Evolutionary conservation across 2,888 invertebrate genomes (phyloP), one percentile per base, ranked within the genome.

Genomic region (Cheilosia soror): DNA sequence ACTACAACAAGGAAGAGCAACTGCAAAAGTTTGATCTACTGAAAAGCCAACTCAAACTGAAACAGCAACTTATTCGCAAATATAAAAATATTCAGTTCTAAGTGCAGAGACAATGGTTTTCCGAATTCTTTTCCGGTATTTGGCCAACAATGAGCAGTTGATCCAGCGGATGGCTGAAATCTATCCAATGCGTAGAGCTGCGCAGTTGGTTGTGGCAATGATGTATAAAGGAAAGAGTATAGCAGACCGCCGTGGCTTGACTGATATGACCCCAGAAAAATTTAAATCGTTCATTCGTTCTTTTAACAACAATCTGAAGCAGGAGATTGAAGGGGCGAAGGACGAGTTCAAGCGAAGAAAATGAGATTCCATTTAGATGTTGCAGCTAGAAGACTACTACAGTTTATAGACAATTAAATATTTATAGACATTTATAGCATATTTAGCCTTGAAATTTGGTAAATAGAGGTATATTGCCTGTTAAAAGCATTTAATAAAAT

Each of bases 1-100:
- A 98, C 87, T 96, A 95, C 91, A 98, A 97, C 90, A 97, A 97
- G 93, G 97, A 98, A 89, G 98, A 98, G 89, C 98, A 98, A 91
- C 92, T 98, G 25, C 95, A 96, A 90, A 96, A 97, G 89, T 94
- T 98, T 90, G 97, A 98, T 91, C 95, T 96, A 69, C 93, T 98
- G 13, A 94, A 97, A 87, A 97, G 96, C 87, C 98, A 98, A 91
- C 92, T 98, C 31, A 94, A 95, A 87, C 93, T 97, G 60, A 98
- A 99, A 91, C 95, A 96, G 87, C 96, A 98, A 91, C 94, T 98
- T 4, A 93, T 98, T 55, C 95, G 96, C 88, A 98, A 98, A 91
- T 98, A 98, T 92, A 96, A 97, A 90, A 97, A 96, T 90, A 96
- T 96, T 94, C 96, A 96, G 90, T 94, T 90, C 93, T 94, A 91